phyloP scores from a whole-genome alignment of 2,113 vertebrate species.

The Macroglossus sobrinus region DNA sequence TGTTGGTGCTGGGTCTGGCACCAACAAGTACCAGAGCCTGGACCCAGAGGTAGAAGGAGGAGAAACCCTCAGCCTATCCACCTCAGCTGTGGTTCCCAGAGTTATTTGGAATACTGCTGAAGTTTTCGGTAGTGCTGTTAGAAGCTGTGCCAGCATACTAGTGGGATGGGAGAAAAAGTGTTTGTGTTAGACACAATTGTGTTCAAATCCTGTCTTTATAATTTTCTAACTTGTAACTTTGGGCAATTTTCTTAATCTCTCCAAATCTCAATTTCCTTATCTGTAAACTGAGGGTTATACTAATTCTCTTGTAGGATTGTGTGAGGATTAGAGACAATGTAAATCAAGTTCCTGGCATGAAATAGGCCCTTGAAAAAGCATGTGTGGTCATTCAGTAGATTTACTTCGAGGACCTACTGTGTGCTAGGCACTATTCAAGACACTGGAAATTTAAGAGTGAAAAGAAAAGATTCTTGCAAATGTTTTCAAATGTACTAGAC shows the following conservation, averaged over 20 bases:
- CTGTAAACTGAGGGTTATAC: background rate
- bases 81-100: background rate
- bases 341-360: background rate
- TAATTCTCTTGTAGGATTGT: background rate
- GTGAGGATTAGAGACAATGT: background rate
- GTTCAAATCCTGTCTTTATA: background rate
- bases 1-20: background rate
- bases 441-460: background rate
- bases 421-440: background rate
- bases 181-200: background rate
- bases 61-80: background rate
- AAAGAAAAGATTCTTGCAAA: background rate
- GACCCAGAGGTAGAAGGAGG: background rate
- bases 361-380: background rate
- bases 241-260: slow-evolving; percentile 36
- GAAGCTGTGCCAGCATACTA: background rate
- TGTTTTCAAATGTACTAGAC: background rate
- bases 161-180: background rate
- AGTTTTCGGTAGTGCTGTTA: background rate
- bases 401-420: background rate
- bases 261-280: slow-evolving; percentile 26
- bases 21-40: background rate
- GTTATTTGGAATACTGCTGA: background rate
- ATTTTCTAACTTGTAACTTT: background rate
- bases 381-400: too few species aligned